Evolutionary conservation across 2,888 invertebrate genomes (phyloP), one percentile per base, ranked within the genome.

Genomic region (Drymonia ruficornis): DNA sequence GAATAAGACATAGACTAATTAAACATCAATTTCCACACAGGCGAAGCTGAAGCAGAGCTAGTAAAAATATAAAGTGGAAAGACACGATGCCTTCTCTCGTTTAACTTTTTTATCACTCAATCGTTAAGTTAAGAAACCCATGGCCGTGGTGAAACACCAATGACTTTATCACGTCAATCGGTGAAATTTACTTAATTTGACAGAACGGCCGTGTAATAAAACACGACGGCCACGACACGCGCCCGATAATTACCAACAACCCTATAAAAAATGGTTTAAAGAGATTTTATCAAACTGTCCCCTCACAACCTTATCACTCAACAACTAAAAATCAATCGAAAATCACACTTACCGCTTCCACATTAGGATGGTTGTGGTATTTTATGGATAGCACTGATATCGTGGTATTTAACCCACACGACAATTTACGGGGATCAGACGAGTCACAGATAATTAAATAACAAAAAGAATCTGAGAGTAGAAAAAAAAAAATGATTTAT

Each of bases 371-470:
- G 49, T 50, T 23, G 34, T 8, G 40, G 16, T 11, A 38, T 40
- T 40, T 40, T 16, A 8, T n/a, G 13, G 16, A 9, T 16, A 11
- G 16, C 40, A 3, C 15, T 29, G 29, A 3, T 15, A 40, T 42
- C 46, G n/a, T 50, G 34, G 47, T 48, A 46, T 56, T 42, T 75
- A 69, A 69, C 75, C 73, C 69, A 74, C 76, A 73, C 80, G 71
- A 67, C 78, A 79, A 82, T 85, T 86, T 82, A 86, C 79, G 77
- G 73, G 78, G 79, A 81, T 81, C 76, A 76, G 61, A 40, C 29
- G 64, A 81, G 83, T 83, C 83, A 83, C 83, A 83, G 84, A 83
- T 84, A 87, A 88, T 87, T 87, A 87, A 88, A 86, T 84, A 81
- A 86, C 84, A 86, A 86, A 87, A 87, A 82, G 80, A 74, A 75